Conservation (phyloP, 2,797 vertebrate species). For the Pampus argenteus region DNA sequence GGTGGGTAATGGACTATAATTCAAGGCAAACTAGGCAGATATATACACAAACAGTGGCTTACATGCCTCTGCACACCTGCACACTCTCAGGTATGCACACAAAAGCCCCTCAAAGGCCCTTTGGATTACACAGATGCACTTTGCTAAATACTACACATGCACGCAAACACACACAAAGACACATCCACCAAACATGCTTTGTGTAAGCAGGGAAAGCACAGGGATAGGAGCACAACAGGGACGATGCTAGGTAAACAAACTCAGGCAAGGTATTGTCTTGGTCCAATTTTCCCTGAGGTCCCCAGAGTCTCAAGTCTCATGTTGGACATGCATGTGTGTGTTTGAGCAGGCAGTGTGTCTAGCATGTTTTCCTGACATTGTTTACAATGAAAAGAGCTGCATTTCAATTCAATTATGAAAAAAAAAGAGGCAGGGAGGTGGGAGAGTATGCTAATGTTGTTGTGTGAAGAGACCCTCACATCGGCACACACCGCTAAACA, state of each 20-base stretch:
- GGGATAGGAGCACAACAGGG: conserved; percentile 41
- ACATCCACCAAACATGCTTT: conserved; percentile 26
- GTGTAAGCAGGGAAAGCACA: conserved; percentile 19
- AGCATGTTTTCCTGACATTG: conserved; percentile 72
- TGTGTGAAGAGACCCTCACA: conserved; percentile 50
- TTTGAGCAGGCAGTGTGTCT: conserved; percentile 38
- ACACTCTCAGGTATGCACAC: conserved; percentile 51
- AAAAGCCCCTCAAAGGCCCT: conserved; percentile 67
- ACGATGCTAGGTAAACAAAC: conserved; percentile 63
- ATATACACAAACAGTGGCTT: conserved; percentile 44
- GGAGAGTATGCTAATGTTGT: conserved; percentile 68
- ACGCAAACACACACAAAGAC: conserved; percentile 41
- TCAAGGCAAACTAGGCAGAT: conserved; percentile 55
- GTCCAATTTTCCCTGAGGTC: conserved; percentile 59
- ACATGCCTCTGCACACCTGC: conserved; percentile 60
- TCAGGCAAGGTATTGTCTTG: conserved; percentile 61
- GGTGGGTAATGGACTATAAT: conserved; percentile 63
- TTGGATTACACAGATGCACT: conserved; percentile 38
- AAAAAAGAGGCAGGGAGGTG: conserved; percentile 44
- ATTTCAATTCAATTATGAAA: conserved; percentile 66
- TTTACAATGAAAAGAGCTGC: conserved; percentile 67
- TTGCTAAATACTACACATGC: conserved; percentile 22
- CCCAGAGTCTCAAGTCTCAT: conserved; percentile 26
- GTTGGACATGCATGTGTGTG: conserved; percentile 16
- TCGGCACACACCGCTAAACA: conserved; percentile 53